Percentiles rank a stretch among this genome's conserved stretches.
Conservation (phyloP, 1,140 invertebrate species). For the Anadara kagoshimensis region DNA sequence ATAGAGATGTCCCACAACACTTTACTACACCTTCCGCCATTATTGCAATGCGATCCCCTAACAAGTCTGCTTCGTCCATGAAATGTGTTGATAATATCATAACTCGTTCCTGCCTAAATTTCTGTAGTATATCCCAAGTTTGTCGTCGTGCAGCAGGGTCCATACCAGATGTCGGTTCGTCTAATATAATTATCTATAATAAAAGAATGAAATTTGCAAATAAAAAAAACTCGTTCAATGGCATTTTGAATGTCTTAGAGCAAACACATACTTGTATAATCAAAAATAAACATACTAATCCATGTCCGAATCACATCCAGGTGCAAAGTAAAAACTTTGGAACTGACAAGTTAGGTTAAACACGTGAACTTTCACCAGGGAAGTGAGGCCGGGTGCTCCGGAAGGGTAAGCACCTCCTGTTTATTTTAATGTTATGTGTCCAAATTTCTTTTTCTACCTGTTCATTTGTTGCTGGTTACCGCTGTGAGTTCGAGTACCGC, state of each 20-base stretch:
- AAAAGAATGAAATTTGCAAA: background rate
- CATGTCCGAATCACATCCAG: no score
- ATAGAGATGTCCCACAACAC: constrained; percentile 90
- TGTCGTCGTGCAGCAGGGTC: constrained; percentile 93
- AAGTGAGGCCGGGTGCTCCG: no score
- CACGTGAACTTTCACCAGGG: no score
- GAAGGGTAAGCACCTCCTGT: no score
- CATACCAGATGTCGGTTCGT: constrained; percentile 94
- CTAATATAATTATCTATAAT: constrained; percentile 66
- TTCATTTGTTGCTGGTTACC: no score
- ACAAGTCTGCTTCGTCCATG: constrained; percentile 98
- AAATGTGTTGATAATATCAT: constrained; percentile 97
- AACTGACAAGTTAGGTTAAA: no score
- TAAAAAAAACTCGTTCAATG: background rate
- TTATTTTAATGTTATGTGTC: no score
- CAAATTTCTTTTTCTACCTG: no score
- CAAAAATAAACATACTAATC: no score
- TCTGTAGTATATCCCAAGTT: constrained; percentile 85
- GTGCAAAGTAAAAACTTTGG: no score
- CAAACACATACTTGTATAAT: no score
- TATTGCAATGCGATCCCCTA: constrained; percentile 95
- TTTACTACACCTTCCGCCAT: constrained; percentile 87
- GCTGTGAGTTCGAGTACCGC: no score
- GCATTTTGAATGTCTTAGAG: background rate
- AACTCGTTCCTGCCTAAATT: constrained; percentile 79